Conservation (phyloP, 2,888 invertebrate species). For the Epinotia demarniana region DNA sequence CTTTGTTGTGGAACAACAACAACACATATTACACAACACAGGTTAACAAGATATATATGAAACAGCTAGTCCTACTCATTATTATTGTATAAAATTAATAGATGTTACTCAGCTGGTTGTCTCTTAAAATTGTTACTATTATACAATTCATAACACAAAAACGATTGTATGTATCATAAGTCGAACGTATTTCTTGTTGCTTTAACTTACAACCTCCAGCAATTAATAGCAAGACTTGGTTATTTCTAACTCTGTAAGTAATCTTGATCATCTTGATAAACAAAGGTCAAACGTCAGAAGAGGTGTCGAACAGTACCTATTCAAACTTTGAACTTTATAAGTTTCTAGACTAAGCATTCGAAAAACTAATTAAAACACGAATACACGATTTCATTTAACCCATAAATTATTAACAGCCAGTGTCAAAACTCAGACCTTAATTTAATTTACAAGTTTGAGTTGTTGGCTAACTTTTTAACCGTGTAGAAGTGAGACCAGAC, state of each 20-base stretch:
- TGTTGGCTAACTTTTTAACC: conserved; percentile 11
- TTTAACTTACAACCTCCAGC: too few relatives aligned
- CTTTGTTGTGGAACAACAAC: too few relatives aligned
- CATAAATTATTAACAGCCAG: conserved; percentile 28
- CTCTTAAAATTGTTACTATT: too few relatives aligned
- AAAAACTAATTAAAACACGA: conserved; percentile 25
- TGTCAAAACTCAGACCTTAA: conserved; percentile 18
- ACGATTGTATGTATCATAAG: too few relatives aligned
- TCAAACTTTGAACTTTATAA: not conserved
- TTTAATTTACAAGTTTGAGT: conserved; percentile 22
- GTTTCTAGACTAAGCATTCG: not conserved
- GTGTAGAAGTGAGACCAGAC: not conserved
- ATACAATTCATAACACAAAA: too few relatives aligned
- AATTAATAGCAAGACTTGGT: too few relatives aligned
- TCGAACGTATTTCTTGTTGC: too few relatives aligned
- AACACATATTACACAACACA: too few relatives aligned
- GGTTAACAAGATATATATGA: too few relatives aligned
- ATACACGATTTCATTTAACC: conserved; percentile 26
- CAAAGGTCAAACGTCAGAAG: not conserved
- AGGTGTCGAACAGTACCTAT: not conserved
- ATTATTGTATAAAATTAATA: too few relatives aligned
- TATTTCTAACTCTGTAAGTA: not conserved
- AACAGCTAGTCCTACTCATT: too few relatives aligned
- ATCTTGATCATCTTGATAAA: not conserved
- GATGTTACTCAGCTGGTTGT: too few relatives aligned